Base-by-base conservation (phyloP, 2,797 vertebrate species). In the Lagodon rhomboides region DNA sequence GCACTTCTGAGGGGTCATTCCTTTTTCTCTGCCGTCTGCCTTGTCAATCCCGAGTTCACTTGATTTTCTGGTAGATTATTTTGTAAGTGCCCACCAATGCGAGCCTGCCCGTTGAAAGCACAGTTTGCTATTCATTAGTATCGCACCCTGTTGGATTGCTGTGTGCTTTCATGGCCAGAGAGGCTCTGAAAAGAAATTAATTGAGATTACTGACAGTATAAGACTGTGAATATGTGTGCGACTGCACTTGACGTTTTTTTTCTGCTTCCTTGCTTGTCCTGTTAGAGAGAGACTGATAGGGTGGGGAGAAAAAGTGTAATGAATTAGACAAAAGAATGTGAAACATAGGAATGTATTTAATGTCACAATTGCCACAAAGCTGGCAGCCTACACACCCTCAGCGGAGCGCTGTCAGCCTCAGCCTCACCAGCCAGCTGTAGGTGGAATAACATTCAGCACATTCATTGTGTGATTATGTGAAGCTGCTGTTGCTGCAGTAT, bases 51-150 rank as follows among this genome's bases (percentile, higher is more conserved):
- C 34, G 22, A 4, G 44, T 67, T 61, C 56, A 49, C 68, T 74
- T 60, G 66, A 85, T 88, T 83, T 71, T 69, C 85, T 68, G 68
- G 70, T 70, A 75, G 80, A 87, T 90, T 81, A 76, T 71, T 68
- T 72, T 74, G 62, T 75, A 59, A 91, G 72, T 75, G 77, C 77
- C 85, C 62, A 51, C 46, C 73, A 67, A 59, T 46, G 49, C 41
- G 64, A 47, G 38, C 51, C 54, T 23, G 20, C 65, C 54, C 12
- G 38, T 72, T 82, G 46, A 75, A 85, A 79, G 68, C 68, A 20
- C 65, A 51, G 65, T 79, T 74, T 86, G 58, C 44, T 76, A 51
- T 83, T 79, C 73, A 74, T 82, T 72, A 65, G 13, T 65, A 38
- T 59, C 22, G 23, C 7, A 25, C 34, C 34, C 30, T 63, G 54